Percentiles rank a stretch among this genome's conserved stretches.
phyloP scores from a whole-genome alignment of 2,888 invertebrate genomes.

The Chloroclysta siterata region DNA sequence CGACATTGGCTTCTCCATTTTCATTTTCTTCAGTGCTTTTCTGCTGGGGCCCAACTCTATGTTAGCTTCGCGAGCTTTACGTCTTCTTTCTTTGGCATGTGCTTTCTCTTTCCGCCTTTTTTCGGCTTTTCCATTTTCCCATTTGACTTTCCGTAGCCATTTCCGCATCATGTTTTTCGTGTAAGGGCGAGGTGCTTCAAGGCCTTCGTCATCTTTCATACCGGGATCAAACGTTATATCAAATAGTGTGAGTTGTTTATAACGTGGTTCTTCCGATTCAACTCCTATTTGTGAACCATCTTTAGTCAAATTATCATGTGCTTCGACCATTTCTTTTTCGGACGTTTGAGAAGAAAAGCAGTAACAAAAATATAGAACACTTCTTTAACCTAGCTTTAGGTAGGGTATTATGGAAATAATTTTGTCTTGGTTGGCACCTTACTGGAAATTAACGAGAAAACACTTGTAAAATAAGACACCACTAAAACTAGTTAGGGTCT shows the following conservation, averaged over 20 bases:
- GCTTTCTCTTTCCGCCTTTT: slow-evolving; percentile 90
- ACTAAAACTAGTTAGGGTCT: too few species aligned
- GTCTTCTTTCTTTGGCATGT: slow-evolving; percentile 88
- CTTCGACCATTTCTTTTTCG: slow-evolving; percentile 42
- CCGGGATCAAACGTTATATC: slow-evolving; percentile 77
- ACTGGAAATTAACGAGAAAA: too few species aligned
- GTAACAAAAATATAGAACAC: too few species aligned
- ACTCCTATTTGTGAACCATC: slow-evolving; percentile 23
- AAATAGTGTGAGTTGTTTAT: slow-evolving; percentile 68
- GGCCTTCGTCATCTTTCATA: slow-evolving; percentile 74
- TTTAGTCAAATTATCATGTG: slow-evolving; percentile 34
- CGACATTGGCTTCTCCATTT: slow-evolving; percentile 88
- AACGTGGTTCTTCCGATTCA: slow-evolving; percentile 45
- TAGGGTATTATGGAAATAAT: too few species aligned
- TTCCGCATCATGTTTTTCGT: slow-evolving; percentile 88
- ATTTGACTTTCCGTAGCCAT: slow-evolving; percentile 88
- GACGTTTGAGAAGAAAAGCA: too few species aligned
- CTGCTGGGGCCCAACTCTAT: slow-evolving; percentile 91
- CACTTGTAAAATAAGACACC: too few species aligned
- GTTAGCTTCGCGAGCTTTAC: slow-evolving; percentile 89
- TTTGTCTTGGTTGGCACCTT: too few species aligned
- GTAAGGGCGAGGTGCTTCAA: slow-evolving; percentile 75
- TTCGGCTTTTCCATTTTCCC: slow-evolving; percentile 88
- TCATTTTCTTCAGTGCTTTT: slow-evolving; percentile 90
- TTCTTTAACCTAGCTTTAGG: too few species aligned